phyloP scores from a whole-genome alignment of 1,140 invertebrate genomes.

The Tigriopus japonicus region DNA sequence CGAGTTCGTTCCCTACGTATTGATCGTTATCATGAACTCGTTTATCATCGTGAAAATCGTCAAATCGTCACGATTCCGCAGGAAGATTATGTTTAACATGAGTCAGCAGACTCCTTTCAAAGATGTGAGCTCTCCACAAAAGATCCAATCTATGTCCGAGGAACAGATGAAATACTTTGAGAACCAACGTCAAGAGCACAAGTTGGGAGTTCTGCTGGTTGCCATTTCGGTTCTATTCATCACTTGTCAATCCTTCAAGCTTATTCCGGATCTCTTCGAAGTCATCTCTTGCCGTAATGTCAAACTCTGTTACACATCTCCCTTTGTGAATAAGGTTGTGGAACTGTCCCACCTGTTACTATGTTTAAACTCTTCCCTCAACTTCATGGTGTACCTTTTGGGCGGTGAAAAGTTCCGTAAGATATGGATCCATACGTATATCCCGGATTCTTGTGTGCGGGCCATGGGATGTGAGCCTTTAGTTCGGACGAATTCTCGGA shows the following conservation, averaged over 20 bases:
- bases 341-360: not conserved
- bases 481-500: no score
- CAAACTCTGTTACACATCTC: not conserved
- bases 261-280: not conserved
- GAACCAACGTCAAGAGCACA: not conserved
- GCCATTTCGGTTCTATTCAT: not conserved
- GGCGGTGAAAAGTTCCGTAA: not conserved
- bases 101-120: no score
- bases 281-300: not conserved
- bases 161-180: not conserved
- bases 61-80: not conserved
- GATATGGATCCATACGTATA: not conserved
- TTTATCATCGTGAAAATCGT: not conserved
- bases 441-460: not conserved
- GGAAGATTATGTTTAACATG: not conserved
- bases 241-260: not conserved
- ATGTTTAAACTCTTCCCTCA: not conserved
- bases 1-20: not conserved
- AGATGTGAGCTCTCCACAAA: no score
- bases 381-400: not conserved
- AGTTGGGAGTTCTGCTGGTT: not conserved
- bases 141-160: not conserved
- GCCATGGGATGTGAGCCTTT: no score
- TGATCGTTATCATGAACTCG: not conserved
- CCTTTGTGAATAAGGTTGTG: not conserved